Percentiles rank a stretch among this genome's conserved stretches.
Evolutionary conservation across 2,797 vertebrate genomes (phyloP).

Genomic region (Gambelia wislizenii): DNA sequence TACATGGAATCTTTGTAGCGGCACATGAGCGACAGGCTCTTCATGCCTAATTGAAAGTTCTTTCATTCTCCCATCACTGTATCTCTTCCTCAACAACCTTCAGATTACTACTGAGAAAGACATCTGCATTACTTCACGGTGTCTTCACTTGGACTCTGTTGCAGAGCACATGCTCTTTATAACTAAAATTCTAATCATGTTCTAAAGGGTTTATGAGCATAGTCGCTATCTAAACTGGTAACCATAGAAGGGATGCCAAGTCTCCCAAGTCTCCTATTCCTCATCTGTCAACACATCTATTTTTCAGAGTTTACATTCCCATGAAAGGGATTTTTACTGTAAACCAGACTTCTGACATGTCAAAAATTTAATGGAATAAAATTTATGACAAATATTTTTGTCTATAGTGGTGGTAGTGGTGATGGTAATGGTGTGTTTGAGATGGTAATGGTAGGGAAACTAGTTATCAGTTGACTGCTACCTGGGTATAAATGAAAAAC

Average conservation of each 20-base stretch:
- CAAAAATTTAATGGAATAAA: not conserved
- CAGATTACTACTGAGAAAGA: slow-evolving; percentile 5
- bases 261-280: slow-evolving; percentile 1
- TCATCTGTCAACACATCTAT: slow-evolving; percentile 17
- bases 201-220: slow-evolving; percentile 5
- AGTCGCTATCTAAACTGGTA: slow-evolving; percentile 6
- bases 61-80: not conserved
- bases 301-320: slow-evolving; percentile 39
- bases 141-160: slow-evolving; percentile 2
- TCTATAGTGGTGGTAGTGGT: not conserved
- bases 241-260: slow-evolving; percentile 18
- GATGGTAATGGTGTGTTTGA: not conserved
- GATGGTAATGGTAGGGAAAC: too few relatives aligned
- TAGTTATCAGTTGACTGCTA: not conserved
- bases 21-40: not conserved
- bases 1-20: not conserved
- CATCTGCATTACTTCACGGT: not conserved
- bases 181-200: slow-evolving; percentile 35
- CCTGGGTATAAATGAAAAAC: not conserved
- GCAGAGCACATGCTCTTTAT: slow-evolving; percentile 13
- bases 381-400: not conserved
- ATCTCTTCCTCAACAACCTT: slow-evolving; percentile 2
- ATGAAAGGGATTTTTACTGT: not conserved
- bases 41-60: not conserved
- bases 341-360: not conserved